Base-by-base conservation (phyloP, 2,113 vertebrate genomes). In the Grallaria varia region DNA sequence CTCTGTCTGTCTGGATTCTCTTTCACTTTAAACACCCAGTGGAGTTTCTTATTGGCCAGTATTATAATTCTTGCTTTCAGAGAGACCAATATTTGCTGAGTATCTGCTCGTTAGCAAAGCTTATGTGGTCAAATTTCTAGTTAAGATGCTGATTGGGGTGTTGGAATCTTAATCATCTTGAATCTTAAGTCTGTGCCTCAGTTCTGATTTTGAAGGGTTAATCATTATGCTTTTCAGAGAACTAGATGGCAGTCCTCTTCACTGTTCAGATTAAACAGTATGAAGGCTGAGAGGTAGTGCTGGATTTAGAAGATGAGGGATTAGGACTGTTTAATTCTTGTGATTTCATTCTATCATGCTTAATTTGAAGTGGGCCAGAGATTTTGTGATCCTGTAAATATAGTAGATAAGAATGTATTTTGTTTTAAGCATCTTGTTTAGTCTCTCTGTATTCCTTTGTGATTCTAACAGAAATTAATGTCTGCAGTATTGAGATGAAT, bases 231-330 rank as follows among this genome's bases (percentile, higher is more conserved):
- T 50, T n/a, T 85, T 95, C 45, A 78, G 64, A 88, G 84, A 87
- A 44, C 52, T 60, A 31, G 45, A 90, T 94, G 84, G 31, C 66
- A 56, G 69, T 80, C 42, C 63, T 78, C 62, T 80, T 84, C 58
- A 44, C 45, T 63, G 63, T 86, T 94, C 74, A 77, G 60, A 93
- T 97, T 95, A 94, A 89, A 95, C 35, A 91, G 39, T 78, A 58
- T 53, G 42, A 89, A 89, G 25, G 18, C 35, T 71, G 59, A 74
- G 95, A 93, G 27, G 87, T 63, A 96, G 84, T 80, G 47, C 12
- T 96, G 90, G 96, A 96, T 94, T 96, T 96, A 95, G 56, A 68
- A 93, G 37, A 87, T 87, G 92, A 90, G 93, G 93, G 69, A 93
- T 89, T 93, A 95, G 69, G 17, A 75, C 17, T 40, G 16, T 89